Evolutionary conservation across 2,888 invertebrate genomes (phyloP), one percentile per base, ranked within the genome.

Genomic region (Synanthedon formicaeformis): DNA sequence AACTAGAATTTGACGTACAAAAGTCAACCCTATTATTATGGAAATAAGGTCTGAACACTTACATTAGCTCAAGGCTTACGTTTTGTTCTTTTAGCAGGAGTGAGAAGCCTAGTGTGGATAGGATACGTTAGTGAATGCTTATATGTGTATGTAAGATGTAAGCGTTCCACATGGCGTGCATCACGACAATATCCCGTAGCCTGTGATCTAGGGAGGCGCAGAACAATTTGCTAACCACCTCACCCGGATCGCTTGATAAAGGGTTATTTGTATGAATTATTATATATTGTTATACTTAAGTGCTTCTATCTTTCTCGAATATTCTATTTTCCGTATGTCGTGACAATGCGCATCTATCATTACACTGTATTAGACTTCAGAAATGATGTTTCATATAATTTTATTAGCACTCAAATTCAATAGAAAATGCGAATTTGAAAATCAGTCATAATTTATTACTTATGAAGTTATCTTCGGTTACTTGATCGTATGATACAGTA

Each of bases 231-330:
- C 66, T 67, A 68, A 69, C 67, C 67, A 59, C 65, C 61, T 61
- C 58, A 23, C 18, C 16, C 16, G 52, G 58, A 57, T 57, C 57
- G 58, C 61, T 58, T 65, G 60, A 68, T 66, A 68, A 78, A 79
- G 79, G 78, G 78, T 73, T 78, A 71, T 78, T 75, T 65, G 56
- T 60, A 55, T 74, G 71, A 78, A 67, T 69, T 77, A 78, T 77
- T 72, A 66, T 72, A 66, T 69, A 71, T 69, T 72, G 66, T 67
- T 69, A 70, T 62, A 59, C 58, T 60, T 57, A 60, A 64, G 57
- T 57, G 59, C 58, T 54, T 49, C 52, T 53, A 54, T 59, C 50
- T 51, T 53, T 57, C 51, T 49, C 16, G 49, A 49, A 16, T 49
- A 49, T 49, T 49, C 23, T 18, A 49, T 49, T 49, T 23, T 16